phyloP scores from a whole-genome alignment of 1,140 invertebrate genomes.

The Oryctes rhinoceros region DNA sequence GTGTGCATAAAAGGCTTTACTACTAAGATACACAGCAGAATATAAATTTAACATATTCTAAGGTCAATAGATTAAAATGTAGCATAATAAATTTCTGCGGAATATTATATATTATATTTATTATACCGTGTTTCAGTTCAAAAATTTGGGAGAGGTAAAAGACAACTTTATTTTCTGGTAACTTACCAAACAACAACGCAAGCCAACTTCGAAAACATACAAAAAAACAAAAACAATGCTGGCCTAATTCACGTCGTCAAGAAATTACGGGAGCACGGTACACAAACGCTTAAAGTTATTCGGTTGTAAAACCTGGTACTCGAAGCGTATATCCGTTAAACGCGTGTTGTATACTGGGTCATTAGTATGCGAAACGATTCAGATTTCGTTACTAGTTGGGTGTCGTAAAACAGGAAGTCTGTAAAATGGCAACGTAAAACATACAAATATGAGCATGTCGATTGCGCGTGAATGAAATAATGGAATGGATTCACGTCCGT shows the following conservation, averaged over 20 bases:
- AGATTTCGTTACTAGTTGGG: constrained; percentile 26
- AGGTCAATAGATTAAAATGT: no score
- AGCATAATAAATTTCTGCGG: no score
- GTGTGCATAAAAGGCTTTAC: no score
- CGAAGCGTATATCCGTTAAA: constrained; percentile 13
- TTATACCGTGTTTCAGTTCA: no score
- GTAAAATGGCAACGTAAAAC: constrained; percentile 32
- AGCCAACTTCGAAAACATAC: neutral
- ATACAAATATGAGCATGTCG: constrained; percentile 33
- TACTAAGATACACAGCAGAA: no score
- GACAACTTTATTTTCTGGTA: no score
- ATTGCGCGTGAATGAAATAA: constrained; percentile 27
- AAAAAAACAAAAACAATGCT: neutral
- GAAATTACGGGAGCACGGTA: neutral
- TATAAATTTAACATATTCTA: no score
- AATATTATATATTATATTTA: no score
- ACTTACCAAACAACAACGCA: neutral
- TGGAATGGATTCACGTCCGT: neutral
- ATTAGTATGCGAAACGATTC: constrained; percentile 26
- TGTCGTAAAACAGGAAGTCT: constrained; percentile 37
- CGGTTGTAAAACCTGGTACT: neutral
- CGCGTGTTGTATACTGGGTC: constrained; percentile 3
- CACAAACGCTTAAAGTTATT: constrained; percentile 10
- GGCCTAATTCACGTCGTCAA: neutral
- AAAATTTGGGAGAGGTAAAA: no score